Base-by-base conservation (phyloP, 2,113 vertebrate genomes). In the Myotis brandtii region DNA sequence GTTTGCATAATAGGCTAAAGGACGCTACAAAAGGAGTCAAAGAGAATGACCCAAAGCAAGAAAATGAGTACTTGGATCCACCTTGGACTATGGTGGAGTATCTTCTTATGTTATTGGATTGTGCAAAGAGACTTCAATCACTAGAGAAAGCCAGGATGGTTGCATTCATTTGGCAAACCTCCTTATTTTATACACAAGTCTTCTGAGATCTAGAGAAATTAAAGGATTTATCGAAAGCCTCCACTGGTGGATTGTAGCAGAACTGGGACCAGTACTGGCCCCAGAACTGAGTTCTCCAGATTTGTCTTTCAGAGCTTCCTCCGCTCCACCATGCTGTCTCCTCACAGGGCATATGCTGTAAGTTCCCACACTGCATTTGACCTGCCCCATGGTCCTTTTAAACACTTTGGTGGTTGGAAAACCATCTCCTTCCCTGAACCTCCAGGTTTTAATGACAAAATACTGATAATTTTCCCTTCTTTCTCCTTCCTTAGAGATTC, bases 1-100 rank as follows among this genome's bases (percentile, higher is more conserved):
- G 79, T 87, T 89, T n/a, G 89, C 56, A 50, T 32, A 86, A 70
- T 70, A 21, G 46, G 23, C 77, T 81, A 81, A 85, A 77, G 84
- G 92, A 72, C 32, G 16, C 50, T 12, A 17, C 17, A 11, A 48
- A 62, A 92, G 81, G 27, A 85, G 43, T 9, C 34, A 54, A 86
- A 62, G 46, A 93, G 56, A 85, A 95, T 54, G 40, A 84, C 48
- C 91, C 72, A 37, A 82, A 20, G 62, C 21, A 62, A 94, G 34
- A 79, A 88, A 84, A 34, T 30, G 23, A 79, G 54, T 23, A 32
- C 12, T 30, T 27, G 76, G 67, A 21, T 23, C 32, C 27, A 30
- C 43, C n/a, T 86, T 75, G 12, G 91, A 30, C 32, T 43, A 9
- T 14, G 43, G n/a, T 11, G 21, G 37, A 83, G 10, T n/a, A 59